Evolutionary conservation across 2,888 invertebrate genomes (phyloP), one percentile per base, ranked within the genome.

Genomic region (Eupithecia subumbrata): DNA sequence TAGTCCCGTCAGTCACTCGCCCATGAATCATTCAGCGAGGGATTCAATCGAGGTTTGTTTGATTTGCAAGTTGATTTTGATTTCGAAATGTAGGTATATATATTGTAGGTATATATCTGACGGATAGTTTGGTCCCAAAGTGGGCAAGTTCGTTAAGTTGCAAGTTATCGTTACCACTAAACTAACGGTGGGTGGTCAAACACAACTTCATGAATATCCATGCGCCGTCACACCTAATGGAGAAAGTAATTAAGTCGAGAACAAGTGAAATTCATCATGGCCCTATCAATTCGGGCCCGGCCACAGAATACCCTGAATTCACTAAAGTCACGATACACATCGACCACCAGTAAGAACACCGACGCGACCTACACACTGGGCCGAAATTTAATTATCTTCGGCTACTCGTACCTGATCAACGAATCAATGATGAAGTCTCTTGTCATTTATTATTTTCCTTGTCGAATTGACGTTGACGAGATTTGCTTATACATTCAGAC

Each of bases 251-350:
- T 77, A 78, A 81, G 76, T 78, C 72, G 76, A 74, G 76, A 76
- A 79, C 78, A 76, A 80, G 76, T 75, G 74, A 74, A 86, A 88
- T 87, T 87, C 87, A 90, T 89, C 87, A 89, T 83, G 84, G 82
- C 80, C 83, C 84, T 87, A 88, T 90, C 90, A 88, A 88, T 88
- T 74, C 25, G 72, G 77, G 72, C 56, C 73, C 72, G 30, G 22
- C 74, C 76, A 74, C 74, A 76, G 76, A 67, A 72, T 74, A 74
- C 52, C 18, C 72, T n/a, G 22, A 3, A 68, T 56, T 56, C 45
- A 18, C 56, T 52, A 22, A 48, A 22, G 16, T 16, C 48, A 71
- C 71, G 43, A 30, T 63, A 70, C 7, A 48, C 45, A n/a, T 67
- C n/a, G 18, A 52, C 5, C 30, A 43, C 43, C 71, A 76, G 76